These are phyloP conservation scores for Drosophila sproati DNA, from an alignment of 1,140 invertebrate genomes.

Conservation along the genomic window DNA sequence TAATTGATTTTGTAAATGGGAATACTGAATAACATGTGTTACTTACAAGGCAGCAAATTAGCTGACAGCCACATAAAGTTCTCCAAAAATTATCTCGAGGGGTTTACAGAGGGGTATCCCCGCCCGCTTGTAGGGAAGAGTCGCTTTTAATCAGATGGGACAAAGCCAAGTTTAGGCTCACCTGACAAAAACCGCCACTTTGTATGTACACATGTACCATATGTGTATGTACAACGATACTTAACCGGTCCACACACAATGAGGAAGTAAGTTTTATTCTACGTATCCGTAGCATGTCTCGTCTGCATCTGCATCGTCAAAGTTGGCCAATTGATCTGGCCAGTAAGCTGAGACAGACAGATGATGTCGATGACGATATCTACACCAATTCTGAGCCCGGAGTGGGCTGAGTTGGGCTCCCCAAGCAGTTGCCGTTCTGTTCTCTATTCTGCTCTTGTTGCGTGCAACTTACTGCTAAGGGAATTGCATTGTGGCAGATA, in stretches of 20 bases:
- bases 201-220: conserved; percentile 31
- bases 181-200: conserved; percentile 47
- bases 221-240: background rate
- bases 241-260: conserved; percentile 64
- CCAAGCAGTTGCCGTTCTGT: conserved; percentile 30
- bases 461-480: background rate
- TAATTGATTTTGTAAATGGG: too few relatives aligned
- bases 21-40: too few relatives aligned
- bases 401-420: conserved; percentile 21
- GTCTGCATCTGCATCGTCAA: conserved; percentile 49
- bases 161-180: conserved; percentile 8
- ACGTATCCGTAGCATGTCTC: conserved; percentile 71
- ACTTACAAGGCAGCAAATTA: too few relatives aligned
- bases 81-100: too few relatives aligned
- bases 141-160: background rate
- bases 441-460: conserved; percentile 1
- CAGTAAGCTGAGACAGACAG: conserved; percentile 44
- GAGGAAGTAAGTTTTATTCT: conserved; percentile 72
- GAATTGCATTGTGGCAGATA: background rate
- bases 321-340: conserved; percentile 56
- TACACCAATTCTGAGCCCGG: conserved; percentile 25
- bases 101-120: too few relatives aligned
- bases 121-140: background rate
- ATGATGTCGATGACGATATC: conserved; percentile 20
- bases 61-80: too few relatives aligned